Percentiles rank a stretch among this genome's conserved stretches.
Evolutionary conservation across 2,113 vertebrate species (phyloP).

Genomic region (Micronisus gabar): DNA sequence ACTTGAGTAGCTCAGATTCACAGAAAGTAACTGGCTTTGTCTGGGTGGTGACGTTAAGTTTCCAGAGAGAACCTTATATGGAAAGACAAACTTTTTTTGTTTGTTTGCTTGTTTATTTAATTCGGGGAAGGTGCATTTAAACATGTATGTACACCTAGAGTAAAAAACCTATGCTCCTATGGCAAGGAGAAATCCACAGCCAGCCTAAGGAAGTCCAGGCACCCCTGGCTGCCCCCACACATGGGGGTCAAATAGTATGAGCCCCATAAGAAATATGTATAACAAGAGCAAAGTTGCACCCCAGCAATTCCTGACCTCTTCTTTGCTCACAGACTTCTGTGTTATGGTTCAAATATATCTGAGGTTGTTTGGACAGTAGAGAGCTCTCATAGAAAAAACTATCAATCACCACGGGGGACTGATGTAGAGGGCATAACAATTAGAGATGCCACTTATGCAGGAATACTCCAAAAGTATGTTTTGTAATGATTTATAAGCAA

Average conservation of each 20-base stretch:
- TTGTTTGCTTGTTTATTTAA: neutral
- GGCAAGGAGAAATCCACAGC: neutral
- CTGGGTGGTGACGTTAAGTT: neutral
- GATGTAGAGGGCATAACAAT: neutral
- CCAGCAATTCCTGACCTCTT: neutral
- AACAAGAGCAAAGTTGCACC: neutral
- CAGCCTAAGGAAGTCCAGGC: neutral
- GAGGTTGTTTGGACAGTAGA: neutral
- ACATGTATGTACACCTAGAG: neutral
- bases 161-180: neutral
- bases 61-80: neutral
- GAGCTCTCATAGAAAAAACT: neutral
- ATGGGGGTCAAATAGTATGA: neutral
- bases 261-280: neutral
- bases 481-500: neutral
- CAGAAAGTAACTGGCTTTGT: neutral
- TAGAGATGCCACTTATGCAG: neutral
- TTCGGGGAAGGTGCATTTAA: neutral
- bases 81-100: neutral
- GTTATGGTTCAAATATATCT: neutral
- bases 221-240: neutral
- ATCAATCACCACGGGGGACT: accelerated
- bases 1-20: neutral
- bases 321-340: neutral
- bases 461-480: neutral